Conservation (phyloP, 1,140 invertebrate species). For the Listronotus oregonensis region DNA sequence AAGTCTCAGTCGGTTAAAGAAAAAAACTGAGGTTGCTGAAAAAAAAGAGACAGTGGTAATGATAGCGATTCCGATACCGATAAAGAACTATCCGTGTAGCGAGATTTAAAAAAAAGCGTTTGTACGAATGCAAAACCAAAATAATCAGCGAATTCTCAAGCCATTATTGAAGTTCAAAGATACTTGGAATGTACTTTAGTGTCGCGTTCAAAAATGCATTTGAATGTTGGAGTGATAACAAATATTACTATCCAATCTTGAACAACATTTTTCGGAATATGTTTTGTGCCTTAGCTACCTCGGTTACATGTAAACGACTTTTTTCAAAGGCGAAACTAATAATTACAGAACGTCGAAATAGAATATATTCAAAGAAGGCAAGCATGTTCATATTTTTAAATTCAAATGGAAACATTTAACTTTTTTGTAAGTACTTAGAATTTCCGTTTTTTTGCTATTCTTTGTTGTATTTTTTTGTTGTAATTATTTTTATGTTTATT, state of each 20-base stretch:
- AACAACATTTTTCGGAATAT: no score
- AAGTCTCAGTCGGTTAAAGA: not conserved
- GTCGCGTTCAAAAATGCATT: conserved; percentile 21
- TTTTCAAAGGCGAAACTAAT: no score
- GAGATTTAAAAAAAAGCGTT: not conserved
- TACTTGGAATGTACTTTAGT: conserved; percentile 39
- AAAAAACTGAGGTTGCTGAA: not conserved
- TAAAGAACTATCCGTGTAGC: not conserved
- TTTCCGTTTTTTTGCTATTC: no score
- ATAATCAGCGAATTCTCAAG: not conserved
- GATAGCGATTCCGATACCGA: not conserved
- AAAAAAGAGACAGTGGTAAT: not conserved
- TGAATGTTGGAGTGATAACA: conserved; percentile 40
- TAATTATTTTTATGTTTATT: no score
- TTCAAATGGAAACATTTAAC: no score
- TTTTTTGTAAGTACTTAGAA: no score
- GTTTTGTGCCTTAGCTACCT: no score
- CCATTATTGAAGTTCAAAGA: conserved; percentile 29
- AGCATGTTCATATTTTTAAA: no score
- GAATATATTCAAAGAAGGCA: no score
- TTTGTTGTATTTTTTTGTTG: no score
- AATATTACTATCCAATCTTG: conserved; percentile 37
- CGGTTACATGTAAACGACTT: no score
- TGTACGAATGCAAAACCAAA: not conserved
- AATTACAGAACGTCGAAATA: no score